Percentiles rank a stretch among this genome's conserved stretches.
These are phyloP conservation scores for Halocynthia aurantium DNA, from an alignment of 23 tunicate genomes.

Conservation along the genomic window DNA sequence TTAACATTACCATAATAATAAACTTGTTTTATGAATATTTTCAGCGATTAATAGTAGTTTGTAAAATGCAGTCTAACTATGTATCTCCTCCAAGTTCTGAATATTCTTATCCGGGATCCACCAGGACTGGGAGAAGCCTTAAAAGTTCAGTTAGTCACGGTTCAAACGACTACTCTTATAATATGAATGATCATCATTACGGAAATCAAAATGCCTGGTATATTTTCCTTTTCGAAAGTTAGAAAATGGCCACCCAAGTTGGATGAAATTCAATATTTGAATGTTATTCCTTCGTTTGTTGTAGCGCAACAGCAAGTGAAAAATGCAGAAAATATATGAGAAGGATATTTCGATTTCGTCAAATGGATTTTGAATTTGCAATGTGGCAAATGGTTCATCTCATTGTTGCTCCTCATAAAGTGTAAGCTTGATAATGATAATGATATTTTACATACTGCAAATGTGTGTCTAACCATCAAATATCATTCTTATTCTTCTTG, in stretches of 20 bases:
- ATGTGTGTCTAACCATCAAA: not conserved
- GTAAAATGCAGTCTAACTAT: conserved; percentile 24
- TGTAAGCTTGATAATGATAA: conserved; percentile 30
- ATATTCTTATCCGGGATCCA: conserved; percentile 54
- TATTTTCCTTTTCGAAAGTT: not conserved
- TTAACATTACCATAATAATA: no score
- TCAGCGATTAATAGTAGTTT: no score
- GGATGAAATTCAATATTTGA: not conserved
- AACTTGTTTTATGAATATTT: no score
- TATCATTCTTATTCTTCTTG: conserved; percentile 9
- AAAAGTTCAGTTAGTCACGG: conserved; percentile 13
- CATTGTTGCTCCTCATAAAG: conserved; percentile 83
- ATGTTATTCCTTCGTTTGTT: not conserved
- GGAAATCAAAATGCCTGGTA: no score
- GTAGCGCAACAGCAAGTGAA: conserved; percentile 50
- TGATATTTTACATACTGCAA: not conserved
- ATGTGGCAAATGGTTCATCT: conserved; percentile 89
- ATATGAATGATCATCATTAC: conserved; percentile 1
- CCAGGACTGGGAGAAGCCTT: conserved; percentile 40
- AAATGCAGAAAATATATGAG: conserved; percentile 73
- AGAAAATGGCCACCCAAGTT: no score
- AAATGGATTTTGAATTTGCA: conserved; percentile 98
- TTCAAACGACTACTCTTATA: conserved; percentile 19
- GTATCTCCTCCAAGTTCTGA: conserved; percentile 79
- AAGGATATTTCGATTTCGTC: conserved; percentile 64